Conservation (phyloP, 2,797 vertebrate genomes). For the Pipistrellus nathusii region DNA sequence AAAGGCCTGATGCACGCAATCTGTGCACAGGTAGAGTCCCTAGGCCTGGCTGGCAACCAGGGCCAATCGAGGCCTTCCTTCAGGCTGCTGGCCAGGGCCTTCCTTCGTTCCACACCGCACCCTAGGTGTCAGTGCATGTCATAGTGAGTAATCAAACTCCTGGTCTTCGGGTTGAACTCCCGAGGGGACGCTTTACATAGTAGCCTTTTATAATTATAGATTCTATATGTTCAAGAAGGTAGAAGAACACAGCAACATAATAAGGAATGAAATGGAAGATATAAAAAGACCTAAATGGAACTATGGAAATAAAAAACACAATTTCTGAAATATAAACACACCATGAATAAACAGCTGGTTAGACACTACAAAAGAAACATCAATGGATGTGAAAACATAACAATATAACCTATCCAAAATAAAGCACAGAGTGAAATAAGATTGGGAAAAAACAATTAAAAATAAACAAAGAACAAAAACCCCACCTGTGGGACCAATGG, state of each 20-base stretch:
- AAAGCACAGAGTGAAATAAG: not conserved
- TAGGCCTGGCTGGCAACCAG: too few relatives aligned
- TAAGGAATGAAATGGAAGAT: slow-evolving; percentile 28
- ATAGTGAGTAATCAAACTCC: too few relatives aligned
- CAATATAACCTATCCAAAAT: not conserved
- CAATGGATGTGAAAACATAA: not conserved
- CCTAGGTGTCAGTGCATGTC: too few relatives aligned
- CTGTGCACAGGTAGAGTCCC: too few relatives aligned
- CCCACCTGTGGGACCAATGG: not conserved
- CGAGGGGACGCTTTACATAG: too few relatives aligned
- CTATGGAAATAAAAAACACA: not conserved
- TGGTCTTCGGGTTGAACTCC: too few relatives aligned
- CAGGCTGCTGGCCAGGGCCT: too few relatives aligned
- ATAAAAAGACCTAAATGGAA: slow-evolving; percentile 13
- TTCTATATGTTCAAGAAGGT: not conserved
- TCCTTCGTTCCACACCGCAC: too few relatives aligned
- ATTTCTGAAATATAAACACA: slow-evolving; percentile 1
- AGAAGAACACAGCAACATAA: not conserved
- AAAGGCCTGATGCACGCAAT: too few relatives aligned
- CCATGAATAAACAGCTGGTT: not conserved
- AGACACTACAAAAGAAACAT: slow-evolving; percentile 11
- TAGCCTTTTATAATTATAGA: too few relatives aligned
- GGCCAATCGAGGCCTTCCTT: too few relatives aligned
- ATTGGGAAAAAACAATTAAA: not conserved
- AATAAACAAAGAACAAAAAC: not conserved